Conservation (phyloP, 2,888 invertebrate genomes). For the Callinectes sapidus region DNA sequence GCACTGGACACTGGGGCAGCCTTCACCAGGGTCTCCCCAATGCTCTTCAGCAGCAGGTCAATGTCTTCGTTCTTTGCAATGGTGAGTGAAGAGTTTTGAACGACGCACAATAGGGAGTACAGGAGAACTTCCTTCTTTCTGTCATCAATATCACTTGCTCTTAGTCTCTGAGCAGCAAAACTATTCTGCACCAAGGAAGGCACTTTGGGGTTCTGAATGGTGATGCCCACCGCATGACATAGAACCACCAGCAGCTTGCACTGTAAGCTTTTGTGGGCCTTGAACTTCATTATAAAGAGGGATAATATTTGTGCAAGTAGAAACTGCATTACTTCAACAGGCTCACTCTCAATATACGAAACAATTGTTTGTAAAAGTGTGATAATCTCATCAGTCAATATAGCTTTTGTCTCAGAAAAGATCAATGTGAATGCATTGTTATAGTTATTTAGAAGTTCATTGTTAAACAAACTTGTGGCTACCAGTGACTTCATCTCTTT, state of each 20-base stretch:
- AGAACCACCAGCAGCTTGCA: conserved; percentile 42
- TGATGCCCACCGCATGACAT: conserved; percentile 44
- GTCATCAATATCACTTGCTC: neutral
- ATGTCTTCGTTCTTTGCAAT: neutral
- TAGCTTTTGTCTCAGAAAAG: conserved; percentile 40
- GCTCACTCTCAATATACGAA: conserved; percentile 45
- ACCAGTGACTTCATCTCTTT: conserved; percentile 18
- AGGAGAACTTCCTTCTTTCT: conserved; percentile 45
- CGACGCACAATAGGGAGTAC: conserved; percentile 2
- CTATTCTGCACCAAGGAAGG: conserved; percentile 27
- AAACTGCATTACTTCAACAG: conserved; percentile 39
- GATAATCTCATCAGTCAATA: conserved; percentile 3
- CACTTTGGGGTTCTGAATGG: neutral
- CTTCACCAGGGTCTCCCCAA: neutral
- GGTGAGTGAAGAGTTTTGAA: conserved; percentile 1
- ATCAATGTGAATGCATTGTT: neutral
- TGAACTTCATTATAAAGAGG: conserved; percentile 12
- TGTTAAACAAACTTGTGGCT: conserved; percentile 32
- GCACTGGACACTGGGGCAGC: neutral
- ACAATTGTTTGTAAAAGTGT: neutral
- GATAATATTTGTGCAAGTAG: conserved; percentile 22
- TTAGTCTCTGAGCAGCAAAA: conserved; percentile 38
- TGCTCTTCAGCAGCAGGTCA: conserved; percentile 12
- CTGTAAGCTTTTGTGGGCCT: neutral
- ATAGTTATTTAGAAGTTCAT: conserved; percentile 1